phyloP scores from a whole-genome alignment of 2,797 vertebrate genomes.

The Chrysocyon brachyurus region DNA sequence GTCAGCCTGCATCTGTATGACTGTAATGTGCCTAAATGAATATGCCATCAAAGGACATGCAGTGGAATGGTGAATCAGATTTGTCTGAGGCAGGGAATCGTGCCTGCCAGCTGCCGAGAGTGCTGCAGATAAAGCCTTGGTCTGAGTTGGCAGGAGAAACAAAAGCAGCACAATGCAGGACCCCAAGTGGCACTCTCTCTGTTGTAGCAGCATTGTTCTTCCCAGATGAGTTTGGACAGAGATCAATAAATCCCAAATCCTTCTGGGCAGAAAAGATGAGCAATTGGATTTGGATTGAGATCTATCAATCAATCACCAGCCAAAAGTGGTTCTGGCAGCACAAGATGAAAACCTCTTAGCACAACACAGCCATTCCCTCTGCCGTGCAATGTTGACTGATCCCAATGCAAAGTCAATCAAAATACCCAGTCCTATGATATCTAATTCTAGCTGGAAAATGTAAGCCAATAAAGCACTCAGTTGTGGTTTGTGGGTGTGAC shows the following conservation, averaged over 20 bases:
- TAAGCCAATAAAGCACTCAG: conserved; percentile 65
- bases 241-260: conserved; percentile 80
- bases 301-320: conserved; percentile 77
- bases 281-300: conserved; percentile 75
- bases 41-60: conserved; percentile 68
- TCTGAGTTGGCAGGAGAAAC: conserved; percentile 74
- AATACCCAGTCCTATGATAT: conserved; percentile 55
- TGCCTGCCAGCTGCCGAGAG: conserved; percentile 66
- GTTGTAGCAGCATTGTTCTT: conserved; percentile 56
- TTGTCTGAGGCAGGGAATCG: conserved; percentile 56
- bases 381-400: conserved; percentile 56
- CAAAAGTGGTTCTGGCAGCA: conserved; percentile 58
- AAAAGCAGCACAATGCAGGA: conserved; percentile 45
- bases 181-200: conserved; percentile 47
- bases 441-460: conserved; percentile 64
- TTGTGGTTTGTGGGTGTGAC: conserved; percentile 62
- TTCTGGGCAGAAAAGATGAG: conserved; percentile 72
- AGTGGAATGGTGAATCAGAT: conserved; percentile 47
- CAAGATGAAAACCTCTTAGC: conserved; percentile 58
- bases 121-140: conserved; percentile 69
- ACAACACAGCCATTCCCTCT: neutral
- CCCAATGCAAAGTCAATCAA: conserved; percentile 72
- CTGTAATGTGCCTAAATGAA: conserved; percentile 70
- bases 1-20: conserved; percentile 76
- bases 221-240: conserved; percentile 76